Percentiles rank a stretch among this genome's conserved stretches.
Evolutionary conservation across 2,888 invertebrate genomes (phyloP).

Genomic region (Metellina segmentata): DNA sequence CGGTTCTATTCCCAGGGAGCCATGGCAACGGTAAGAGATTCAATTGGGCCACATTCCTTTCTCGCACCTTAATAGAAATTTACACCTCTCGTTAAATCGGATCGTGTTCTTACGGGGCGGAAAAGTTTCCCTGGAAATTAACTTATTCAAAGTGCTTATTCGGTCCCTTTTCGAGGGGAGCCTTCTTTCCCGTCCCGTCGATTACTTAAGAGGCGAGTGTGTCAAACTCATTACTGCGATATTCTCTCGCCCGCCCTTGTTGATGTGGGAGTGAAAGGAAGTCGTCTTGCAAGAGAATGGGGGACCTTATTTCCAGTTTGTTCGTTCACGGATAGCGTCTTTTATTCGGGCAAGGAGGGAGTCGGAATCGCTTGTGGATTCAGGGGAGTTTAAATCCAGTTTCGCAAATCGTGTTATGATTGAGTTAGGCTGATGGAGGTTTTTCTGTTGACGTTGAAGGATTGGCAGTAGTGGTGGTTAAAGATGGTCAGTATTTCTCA

Average conservation of each 20-base stretch:
- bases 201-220: slow-evolving; percentile 52
- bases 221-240: slow-evolving; percentile 48
- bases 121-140: slow-evolving; percentile 45
- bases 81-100: slow-evolving; percentile 61
- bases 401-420: too few species aligned
- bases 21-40: slow-evolving; percentile 46
- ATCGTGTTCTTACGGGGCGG: slow-evolving; percentile 51
- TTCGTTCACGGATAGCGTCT: too few species aligned
- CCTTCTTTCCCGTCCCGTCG: slow-evolving; percentile 1
- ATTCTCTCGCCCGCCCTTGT: not conserved
- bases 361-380: too few species aligned
- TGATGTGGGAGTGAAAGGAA: too few species aligned
- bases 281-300: too few species aligned
- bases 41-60: slow-evolving; percentile 50
- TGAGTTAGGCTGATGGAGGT: too few species aligned
- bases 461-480: too few species aligned
- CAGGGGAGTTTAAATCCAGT: too few species aligned
- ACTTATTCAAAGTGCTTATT: slow-evolving; percentile 54
- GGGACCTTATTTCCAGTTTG: too few species aligned
- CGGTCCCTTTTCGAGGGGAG: slow-evolving; percentile 2
- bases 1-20: slow-evolving; percentile 2
- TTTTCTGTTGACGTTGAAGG: too few species aligned
- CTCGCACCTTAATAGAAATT: slow-evolving; percentile 55
- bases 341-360: too few species aligned
- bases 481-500: too few species aligned